These are phyloP conservation scores for Oreochromis spilurus DNA, from an alignment of 2,113 vertebrate species.

Conservation along the genomic window DNA sequence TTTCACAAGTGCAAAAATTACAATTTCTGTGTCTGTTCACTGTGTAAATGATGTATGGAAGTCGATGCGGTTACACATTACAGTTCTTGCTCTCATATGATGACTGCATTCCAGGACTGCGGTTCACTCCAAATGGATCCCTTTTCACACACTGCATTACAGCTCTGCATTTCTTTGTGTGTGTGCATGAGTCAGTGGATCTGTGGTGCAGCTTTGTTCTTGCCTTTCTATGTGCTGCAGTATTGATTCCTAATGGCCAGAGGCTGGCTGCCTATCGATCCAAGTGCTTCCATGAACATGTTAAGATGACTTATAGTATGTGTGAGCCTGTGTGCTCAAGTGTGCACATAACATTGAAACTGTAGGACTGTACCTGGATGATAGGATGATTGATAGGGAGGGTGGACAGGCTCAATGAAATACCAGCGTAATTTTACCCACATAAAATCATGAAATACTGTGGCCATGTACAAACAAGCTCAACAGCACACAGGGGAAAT, in stretches of 20 bases:
- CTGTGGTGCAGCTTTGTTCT: constrained; percentile 31
- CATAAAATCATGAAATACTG: constrained; percentile 56
- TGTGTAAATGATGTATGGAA: neutral
- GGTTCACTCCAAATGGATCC: constrained; percentile 27
- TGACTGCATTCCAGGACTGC: constrained; percentile 5
- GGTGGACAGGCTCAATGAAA: constrained; percentile 25
- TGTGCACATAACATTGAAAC: neutral
- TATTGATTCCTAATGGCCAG: constrained; percentile 61
- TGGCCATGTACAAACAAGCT: constrained; percentile 37
- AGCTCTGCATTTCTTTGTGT: neutral
- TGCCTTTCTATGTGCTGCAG: constrained; percentile 33
- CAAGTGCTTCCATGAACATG: constrained; percentile 57
- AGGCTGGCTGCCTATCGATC: constrained; percentile 60
- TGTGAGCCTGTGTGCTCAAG: neutral
- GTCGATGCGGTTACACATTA: neutral
- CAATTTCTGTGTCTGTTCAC: neutral
- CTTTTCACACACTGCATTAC: constrained; percentile 19
- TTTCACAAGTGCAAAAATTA: neutral
- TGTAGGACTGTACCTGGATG: neutral
- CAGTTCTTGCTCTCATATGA: neutral
- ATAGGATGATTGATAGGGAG: constrained; percentile 49
- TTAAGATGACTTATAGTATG: constrained; percentile 51
- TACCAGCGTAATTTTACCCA: constrained; percentile 39
- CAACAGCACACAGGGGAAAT: constrained; percentile 57
- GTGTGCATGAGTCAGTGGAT: neutral